Base-by-base conservation (phyloP, 1,140 invertebrate genomes). In the Drosophila mayri region DNA sequence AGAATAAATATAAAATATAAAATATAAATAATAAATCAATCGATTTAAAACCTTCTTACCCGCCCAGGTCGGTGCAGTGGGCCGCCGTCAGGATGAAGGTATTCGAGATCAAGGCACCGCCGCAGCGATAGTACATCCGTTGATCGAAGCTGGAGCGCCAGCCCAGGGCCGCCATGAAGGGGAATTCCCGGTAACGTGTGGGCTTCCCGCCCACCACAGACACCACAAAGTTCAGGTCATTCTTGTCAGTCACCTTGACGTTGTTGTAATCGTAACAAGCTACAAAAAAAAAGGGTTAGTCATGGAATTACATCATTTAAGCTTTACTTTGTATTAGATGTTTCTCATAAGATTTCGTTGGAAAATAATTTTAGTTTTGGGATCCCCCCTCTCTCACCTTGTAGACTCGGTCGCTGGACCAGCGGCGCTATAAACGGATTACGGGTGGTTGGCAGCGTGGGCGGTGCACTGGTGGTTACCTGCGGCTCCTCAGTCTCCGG, bases 161-260 rank as follows among this genome's bases (percentile, higher is more conserved):
- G 30, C 92, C 93, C 3, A 93, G 49, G 14, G 92, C 92, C 12
- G 84, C 84, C 94, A 94, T 94, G 59, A 93, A 94, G n/a, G 93
- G 93, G 54, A 93, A 94, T 76, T 94, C 94, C 50, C 93, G 92
- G 9, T 75, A 70, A 5, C 65, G 50, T 0, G 93, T 92, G 11
- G 64, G 59, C 55, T 86, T 92, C 0, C 93, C 94, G 9, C 92
- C 91, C 18, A 94, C 93, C n/a, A 94, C 59, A 0, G 75, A 47
- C 3, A 46, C 4, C 35, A 61, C 41, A 22, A 91, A 71, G 10
- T 16, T n/a, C 10, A 41, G n/a, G 0, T 75, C 74, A 11, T 40
- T 35, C 41, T 68, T 47, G 6, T 72, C 55, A 9, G 38, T 41
- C 40, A 30, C 11, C 37, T 44, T 37, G 3, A 73, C 32, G 4